Base-by-base conservation (phyloP, 2,888 invertebrate species). In the Glyphotaelius pellucidus region DNA sequence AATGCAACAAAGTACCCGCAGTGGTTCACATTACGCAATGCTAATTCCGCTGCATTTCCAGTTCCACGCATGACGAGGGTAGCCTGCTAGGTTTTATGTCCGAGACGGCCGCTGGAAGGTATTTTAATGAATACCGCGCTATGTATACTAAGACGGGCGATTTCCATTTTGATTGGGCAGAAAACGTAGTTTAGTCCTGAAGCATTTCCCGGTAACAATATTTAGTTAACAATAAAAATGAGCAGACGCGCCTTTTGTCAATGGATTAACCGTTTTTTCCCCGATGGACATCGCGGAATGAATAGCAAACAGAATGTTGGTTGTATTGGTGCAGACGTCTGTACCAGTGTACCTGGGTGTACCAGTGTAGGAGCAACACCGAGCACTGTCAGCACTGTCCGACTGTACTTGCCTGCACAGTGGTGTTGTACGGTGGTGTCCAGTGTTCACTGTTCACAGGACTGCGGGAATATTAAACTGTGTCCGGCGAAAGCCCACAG, bases 181-280 rank as follows among this genome's bases (percentile, higher is more conserved):
- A 79, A 15, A 88, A 67, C 52, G 32, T 67, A 32, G 35, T 31
- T 38, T 25, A 85, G 85, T n/a, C 47, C 35, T 42, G 47, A n/a
- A 67, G 87, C 87, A 52, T 87, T 52, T 89, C 89, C 35, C 89
- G 80, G 89, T 42, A 80, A 38, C 80, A n/a, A 89, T 89, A 88
- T 80, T 89, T 89, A 31, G 35, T 15, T 15, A 80, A 91, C 84
- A 90, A 89, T 89, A 85, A 91, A 91, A 86, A 88, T 88, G 35
- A 90, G 85, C 85, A 79, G 90, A 83, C 92, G 89, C 92, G 89
- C 92, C 92, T 90, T 67, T 92, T 90, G 92, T 92, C 92, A 91
- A 91, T 92, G 91, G 90, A 92, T 89, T 90, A 84, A 90, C 92
- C 52, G 84, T 89, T 92, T 92, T 92, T 92, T 92, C 85, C 67